Base-by-base conservation (phyloP, 2,113 vertebrate genomes). In the Hippocampus zosterae region DNA sequence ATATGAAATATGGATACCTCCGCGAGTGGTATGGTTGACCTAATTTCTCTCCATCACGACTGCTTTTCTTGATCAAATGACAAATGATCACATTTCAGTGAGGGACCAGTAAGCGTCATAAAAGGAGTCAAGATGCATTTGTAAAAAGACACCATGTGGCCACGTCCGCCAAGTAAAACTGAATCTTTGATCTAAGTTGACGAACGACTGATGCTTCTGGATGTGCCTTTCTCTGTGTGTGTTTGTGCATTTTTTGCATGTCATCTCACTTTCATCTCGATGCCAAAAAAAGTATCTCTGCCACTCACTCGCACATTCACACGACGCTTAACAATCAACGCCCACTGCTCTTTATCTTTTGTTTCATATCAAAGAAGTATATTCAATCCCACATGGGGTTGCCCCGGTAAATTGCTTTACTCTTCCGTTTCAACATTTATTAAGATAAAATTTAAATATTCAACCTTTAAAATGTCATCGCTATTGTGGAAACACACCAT, bases 51-150 rank as follows among this genome's bases (percentile, higher is more conserved):
- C 70, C 70, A 81, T 84, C 82, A 81, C 77, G 66, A 68, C 44
- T 62, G 42, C 72, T 85, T 81, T 85, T 75, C 63, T 72, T 11
- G 42, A 60, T 69, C 71, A 57, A 65, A 74, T 84, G 76, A 78
- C 70, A 69, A 84, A 70, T 80, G 81, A 87, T 80, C 77, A 85
- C 53, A 78, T 80, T 79, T 79, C 72, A 78, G 64, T 40, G 19
- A 59, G 84, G 84, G 81, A 21, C 74, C 75, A 82, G 87, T 88
- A 81, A 76, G 76, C 77, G 71, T 72, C 75, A 77, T 61, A 46
- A 83, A 85, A 89, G 84, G 76, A 84, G 63, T 75, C 65, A 33
- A 86, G 82, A 87, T 87, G 77, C 74, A 73, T 82, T 86, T 88
- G 83, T 84, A 84, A 63, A 86, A 77, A 83, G 85, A 85, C 83